A percentile compares a stretch with the other conserved stretches of the same genome.
phyloP scores from a whole-genome alignment of 2,888 invertebrate species.

The Tipula helvola region DNA sequence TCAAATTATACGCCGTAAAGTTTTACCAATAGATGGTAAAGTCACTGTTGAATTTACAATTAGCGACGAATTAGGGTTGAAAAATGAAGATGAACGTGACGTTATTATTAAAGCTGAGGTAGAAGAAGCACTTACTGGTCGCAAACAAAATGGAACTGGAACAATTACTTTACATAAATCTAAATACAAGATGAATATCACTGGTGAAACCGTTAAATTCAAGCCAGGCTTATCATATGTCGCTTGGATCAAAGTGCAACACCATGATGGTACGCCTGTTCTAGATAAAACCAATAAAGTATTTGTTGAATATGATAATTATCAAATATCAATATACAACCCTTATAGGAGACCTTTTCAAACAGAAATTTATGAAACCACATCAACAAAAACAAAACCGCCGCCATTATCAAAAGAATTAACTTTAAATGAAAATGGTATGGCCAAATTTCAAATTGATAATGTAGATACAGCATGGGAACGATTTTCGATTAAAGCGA shows the following conservation, averaged over 20 bases:
- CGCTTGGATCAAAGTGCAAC: conserved; percentile 47
- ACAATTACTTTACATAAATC: conserved; percentile 64
- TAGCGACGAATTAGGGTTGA: conserved; percentile 58
- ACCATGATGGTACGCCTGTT: conserved; percentile 57
- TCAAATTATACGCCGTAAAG: conserved; percentile 49
- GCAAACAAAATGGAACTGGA: conserved; percentile 66
- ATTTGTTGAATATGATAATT: neutral
- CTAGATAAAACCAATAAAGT: conserved; percentile 45
- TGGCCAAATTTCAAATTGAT: conserved; percentile 41
- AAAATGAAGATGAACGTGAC: conserved; percentile 69
- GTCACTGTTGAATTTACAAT: conserved; percentile 64
- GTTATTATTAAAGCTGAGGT: conserved; percentile 79
- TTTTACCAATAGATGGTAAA: conserved; percentile 49
- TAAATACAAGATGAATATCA: conserved; percentile 60
- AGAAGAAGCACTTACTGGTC: conserved; percentile 73
- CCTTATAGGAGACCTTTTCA: neutral
- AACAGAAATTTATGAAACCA: neutral
- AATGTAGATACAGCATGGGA: neutral
- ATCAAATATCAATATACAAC: neutral
- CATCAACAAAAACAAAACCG: neutral
- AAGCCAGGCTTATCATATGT: conserved; percentile 69
- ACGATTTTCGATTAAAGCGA: conserved; percentile 42
- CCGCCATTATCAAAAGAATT: conserved; percentile 32
- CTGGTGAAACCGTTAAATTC: conserved; percentile 74
- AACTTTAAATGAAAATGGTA: conserved; percentile 47